Evolutionary conservation across 2,888 invertebrate species (phyloP).

Genomic region (Parasteatoda lunata): DNA sequence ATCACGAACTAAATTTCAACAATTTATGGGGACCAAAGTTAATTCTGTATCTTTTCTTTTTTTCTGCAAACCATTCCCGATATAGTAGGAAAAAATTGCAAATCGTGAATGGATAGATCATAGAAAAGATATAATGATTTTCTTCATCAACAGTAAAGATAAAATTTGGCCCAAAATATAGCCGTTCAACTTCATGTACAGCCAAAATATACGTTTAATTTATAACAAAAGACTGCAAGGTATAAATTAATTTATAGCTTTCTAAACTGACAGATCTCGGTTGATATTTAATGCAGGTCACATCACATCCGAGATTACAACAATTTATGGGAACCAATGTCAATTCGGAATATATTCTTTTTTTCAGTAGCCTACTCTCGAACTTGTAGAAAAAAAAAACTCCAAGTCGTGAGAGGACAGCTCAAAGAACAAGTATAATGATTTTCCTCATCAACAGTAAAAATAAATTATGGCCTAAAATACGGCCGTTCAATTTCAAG

Average conservation of each 20-base stretch:
- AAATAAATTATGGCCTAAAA: slow-evolving; percentile 67
- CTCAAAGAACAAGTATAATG: slow-evolving; percentile 4
- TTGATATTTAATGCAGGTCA: not conserved
- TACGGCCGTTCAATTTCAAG: slow-evolving; percentile 66
- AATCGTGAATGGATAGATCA: not conserved
- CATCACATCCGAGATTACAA: not conserved
- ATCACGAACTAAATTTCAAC: not conserved
- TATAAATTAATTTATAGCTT: no score
- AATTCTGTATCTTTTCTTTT: not conserved
- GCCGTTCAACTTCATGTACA: slow-evolving; percentile 63
- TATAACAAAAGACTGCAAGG: no score
- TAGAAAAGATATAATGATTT: slow-evolving; percentile 6
- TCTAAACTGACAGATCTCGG: no score
- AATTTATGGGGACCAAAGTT: not conserved
- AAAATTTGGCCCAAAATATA: slow-evolving; percentile 61
- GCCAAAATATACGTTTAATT: not conserved
- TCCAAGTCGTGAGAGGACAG: not conserved
- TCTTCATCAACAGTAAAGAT: slow-evolving; percentile 51
- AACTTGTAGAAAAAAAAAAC: no score
- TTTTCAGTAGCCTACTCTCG: not conserved
- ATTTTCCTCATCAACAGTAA: slow-evolving; percentile 37
- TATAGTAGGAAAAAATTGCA: no score
- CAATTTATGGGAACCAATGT: not conserved
- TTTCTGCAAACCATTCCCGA: not conserved
- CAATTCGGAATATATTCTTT: not conserved